Evolutionary conservation across 2,113 vertebrate genomes (phyloP).

Genomic region (Notechis scutatus): DNA sequence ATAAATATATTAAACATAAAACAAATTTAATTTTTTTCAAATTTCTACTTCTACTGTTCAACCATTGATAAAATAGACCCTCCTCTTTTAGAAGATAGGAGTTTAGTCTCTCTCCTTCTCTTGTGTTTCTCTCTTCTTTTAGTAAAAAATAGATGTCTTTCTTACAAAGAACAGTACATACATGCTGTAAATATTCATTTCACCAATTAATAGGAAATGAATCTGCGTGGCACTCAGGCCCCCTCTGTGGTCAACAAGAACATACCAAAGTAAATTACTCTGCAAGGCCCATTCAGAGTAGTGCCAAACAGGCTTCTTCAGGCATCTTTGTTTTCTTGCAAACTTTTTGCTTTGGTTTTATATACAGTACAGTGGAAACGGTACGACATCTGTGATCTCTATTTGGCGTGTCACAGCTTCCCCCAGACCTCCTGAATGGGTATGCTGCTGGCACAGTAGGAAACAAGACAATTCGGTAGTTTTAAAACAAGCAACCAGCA

Average conservation of each 20-base stretch:
- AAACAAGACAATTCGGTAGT: conserved; percentile 9
- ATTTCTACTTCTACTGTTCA: too few species aligned
- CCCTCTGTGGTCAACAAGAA: background rate
- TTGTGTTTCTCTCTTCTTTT: background rate
- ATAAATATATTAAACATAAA: too few species aligned
- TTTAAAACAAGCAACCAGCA: conserved; percentile 19
- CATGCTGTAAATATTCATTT: background rate
- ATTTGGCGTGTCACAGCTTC: conserved; percentile 12
- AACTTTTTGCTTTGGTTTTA: conserved; percentile 16
- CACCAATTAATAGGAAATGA: background rate
- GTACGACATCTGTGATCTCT: background rate
- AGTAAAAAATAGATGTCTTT: background rate
- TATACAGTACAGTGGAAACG: background rate
- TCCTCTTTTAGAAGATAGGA: background rate
- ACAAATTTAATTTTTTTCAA: too few species aligned
- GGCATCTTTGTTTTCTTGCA: background rate
- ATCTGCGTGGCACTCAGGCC: background rate
- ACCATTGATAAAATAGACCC: background rate
- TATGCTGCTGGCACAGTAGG: conserved; percentile 7
- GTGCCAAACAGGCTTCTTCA: background rate
- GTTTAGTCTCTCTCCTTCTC: background rate
- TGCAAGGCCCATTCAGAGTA: background rate
- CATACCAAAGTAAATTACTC: background rate
- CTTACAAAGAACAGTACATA: background rate
- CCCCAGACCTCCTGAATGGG: conserved; percentile 21